Evolutionary conservation across 2,797 vertebrate species (phyloP).

Genomic region (Masticophis lateralis): DNA sequence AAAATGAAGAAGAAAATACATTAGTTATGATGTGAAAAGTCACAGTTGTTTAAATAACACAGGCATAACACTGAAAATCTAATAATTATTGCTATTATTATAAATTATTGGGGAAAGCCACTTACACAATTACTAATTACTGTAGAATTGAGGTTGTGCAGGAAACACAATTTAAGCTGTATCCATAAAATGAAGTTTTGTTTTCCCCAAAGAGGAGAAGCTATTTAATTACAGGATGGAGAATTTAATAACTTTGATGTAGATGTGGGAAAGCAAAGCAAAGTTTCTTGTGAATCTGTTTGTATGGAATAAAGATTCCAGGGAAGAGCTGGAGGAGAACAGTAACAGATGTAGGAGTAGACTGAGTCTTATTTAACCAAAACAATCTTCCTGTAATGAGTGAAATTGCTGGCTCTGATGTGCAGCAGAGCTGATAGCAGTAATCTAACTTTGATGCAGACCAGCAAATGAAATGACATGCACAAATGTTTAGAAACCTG

Average conservation of each 20-base stretch:
- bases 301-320: not conserved
- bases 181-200: constrained; percentile 55
- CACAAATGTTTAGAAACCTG: constrained; percentile 59
- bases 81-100: not conserved
- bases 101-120: constrained; percentile 8
- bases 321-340: constrained; percentile 9
- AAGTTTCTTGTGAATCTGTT: constrained; percentile 39
- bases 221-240: constrained; percentile 67
- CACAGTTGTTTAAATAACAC: not conserved
- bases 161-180: constrained; percentile 47
- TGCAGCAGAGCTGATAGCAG: constrained; percentile 43
- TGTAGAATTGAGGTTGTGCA: constrained; percentile 41
- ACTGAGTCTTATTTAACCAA: constrained; percentile 54
- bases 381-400: constrained; percentile 47
- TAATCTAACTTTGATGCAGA: constrained; percentile 58
- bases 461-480: constrained; percentile 61
- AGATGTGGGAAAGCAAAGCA: constrained; percentile 32
- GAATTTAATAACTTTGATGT: constrained; percentile 57
- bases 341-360: constrained; percentile 50
- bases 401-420: constrained; percentile 48
- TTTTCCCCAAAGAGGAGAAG: constrained; percentile 53
- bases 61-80: not conserved
- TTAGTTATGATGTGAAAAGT: not conserved
- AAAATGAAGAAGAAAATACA: not conserved
- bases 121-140: constrained; percentile 37